Percentiles rank a stretch among this genome's conserved stretches.
Evolutionary conservation across 1,140 invertebrate species (phyloP).

Genomic region (Capitella teleta): DNA sequence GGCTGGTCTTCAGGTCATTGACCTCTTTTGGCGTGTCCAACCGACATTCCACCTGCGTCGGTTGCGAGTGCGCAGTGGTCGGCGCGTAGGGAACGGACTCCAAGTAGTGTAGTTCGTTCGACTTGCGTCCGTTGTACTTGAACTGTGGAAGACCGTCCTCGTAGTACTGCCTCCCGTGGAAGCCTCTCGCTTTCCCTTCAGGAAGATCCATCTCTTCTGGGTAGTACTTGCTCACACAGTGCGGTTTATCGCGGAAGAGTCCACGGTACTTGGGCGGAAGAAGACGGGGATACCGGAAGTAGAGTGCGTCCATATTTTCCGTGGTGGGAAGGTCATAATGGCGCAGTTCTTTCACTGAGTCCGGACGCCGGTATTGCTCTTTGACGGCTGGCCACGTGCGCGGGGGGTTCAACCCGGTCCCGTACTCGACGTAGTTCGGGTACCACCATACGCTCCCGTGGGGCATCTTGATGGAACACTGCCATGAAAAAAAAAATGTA

Average conservation of each 20-base stretch:
- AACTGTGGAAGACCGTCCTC: conserved; percentile 6
- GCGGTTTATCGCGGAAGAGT: conserved; percentile 3
- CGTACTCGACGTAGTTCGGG: conserved; percentile 12
- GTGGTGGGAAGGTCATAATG: conserved; percentile 4
- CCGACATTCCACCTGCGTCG: no score
- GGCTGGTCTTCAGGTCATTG: no score
- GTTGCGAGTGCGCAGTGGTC: no score
- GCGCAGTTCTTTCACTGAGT: conserved; percentile 5
- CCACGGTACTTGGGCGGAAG: neutral
- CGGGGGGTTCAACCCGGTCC: conserved; percentile 5
- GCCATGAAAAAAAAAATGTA: no score
- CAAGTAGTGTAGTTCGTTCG: neutral
- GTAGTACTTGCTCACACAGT: conserved; percentile 3
- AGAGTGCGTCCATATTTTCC: neutral
- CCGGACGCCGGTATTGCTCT: conserved; percentile 9
- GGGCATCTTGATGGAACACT: conserved; percentile 10
- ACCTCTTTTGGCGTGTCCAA: no score
- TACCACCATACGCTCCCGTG: conserved; percentile 12
- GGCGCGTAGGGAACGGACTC: neutral
- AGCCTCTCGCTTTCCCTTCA: conserved; percentile 1
- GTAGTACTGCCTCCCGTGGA: conserved; percentile 4
- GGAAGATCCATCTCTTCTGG: neutral
- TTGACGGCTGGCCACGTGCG: conserved; percentile 8
- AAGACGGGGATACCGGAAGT: neutral
- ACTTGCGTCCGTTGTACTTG: conserved; percentile 1